Conservation (phyloP, 2,888 invertebrate genomes). For the Noctua fimbriata region DNA sequence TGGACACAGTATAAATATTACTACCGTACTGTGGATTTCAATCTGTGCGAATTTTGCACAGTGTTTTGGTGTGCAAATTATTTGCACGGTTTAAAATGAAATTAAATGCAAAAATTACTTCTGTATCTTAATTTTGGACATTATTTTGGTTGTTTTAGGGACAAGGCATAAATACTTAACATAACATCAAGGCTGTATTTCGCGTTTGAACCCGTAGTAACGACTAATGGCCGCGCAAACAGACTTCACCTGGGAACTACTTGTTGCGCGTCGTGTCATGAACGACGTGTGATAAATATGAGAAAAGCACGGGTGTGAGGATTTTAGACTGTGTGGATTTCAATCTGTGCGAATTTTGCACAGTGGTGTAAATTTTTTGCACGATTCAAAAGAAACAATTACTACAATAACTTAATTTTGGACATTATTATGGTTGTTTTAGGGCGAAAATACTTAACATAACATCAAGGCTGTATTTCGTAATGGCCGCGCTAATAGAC, state of each 20-base stretch:
- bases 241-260: conserved; percentile 18
- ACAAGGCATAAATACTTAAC: not conserved
- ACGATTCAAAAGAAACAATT: not conserved
- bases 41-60: not conserved
- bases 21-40: not conserved
- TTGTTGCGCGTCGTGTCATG: not conserved
- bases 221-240: conserved; percentile 19
- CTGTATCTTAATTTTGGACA: not conserved
- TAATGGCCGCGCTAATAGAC: conserved; percentile 28
- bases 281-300: not conserved
- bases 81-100: not conserved
- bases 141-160: not conserved
- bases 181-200: not conserved
- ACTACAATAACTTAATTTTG: not conserved
- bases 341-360: not conserved
- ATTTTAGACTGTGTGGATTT: not conserved
- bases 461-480: conserved; percentile 1
- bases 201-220: conserved; percentile 27
- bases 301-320: not conserved
- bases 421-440: not conserved
- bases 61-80: not conserved
- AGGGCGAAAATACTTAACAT: not conserved
- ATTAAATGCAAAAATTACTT: too few relatives aligned
- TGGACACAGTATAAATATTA: too few relatives aligned
- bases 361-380: not conserved